phyloP scores from a whole-genome alignment of 2,888 invertebrate species.

The Vesta saturnalis region DNA sequence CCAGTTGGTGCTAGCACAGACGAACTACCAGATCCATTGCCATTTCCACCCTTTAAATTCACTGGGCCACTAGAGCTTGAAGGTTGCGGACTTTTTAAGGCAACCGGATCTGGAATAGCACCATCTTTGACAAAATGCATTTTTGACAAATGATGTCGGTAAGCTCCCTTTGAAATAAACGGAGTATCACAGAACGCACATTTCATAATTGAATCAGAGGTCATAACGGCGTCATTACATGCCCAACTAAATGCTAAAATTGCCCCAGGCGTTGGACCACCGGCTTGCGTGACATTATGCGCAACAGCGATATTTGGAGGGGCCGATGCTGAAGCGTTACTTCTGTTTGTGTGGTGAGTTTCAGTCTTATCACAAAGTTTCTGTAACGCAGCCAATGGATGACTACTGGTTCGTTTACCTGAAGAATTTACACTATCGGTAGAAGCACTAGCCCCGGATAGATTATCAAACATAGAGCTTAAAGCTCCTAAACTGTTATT shows the following conservation, averaged over 20 bases:
- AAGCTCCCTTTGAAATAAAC: conserved; percentile 96
- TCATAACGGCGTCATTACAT: conserved; percentile 90
- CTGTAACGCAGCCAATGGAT: conserved; percentile 93
- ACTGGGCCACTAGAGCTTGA: conserved; percentile 45
- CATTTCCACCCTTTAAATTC: conserved; percentile 49
- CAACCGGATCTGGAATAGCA: conserved; percentile 80
- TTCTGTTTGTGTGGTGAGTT: conserved; percentile 70
- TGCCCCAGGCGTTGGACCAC: conserved; percentile 77
- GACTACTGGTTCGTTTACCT: conserved; percentile 77
- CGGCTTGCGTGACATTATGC: conserved; percentile 47
- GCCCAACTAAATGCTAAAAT: conserved; percentile 95
- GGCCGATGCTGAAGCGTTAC: conserved; percentile 51
- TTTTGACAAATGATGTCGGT: conserved; percentile 94
- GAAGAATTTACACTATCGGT: conserved; percentile 64
- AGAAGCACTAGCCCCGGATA: conserved; percentile 69
- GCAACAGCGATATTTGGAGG: conserved; percentile 51
- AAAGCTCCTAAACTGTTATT: conserved; percentile 81
- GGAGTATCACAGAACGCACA: conserved; percentile 96
- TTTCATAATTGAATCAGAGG: conserved; percentile 89
- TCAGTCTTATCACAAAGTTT: conserved; percentile 97
- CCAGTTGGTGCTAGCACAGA: conserved; percentile 41
- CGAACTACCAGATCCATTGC: conserved; percentile 40
- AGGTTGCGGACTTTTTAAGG: conserved; percentile 64
- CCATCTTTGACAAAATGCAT: conserved; percentile 96
- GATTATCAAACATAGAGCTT: conserved; percentile 90